Evolutionary conservation across 2,113 vertebrate genomes (phyloP).

Genomic region (Chelonoidis abingdonii): DNA sequence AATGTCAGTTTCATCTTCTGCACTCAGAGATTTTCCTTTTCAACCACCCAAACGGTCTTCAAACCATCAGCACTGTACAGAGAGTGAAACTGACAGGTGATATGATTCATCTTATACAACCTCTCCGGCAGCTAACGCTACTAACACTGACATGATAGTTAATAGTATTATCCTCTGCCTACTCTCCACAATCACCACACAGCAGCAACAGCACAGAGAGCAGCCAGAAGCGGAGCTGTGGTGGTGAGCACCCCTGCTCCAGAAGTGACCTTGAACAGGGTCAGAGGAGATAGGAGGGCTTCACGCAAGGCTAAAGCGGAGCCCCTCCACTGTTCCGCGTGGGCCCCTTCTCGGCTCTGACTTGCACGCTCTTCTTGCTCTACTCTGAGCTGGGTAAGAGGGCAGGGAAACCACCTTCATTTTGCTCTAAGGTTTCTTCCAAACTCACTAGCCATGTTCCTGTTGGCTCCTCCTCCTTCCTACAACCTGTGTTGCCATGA

Average conservation of each 20-base stretch:
- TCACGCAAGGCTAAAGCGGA: rapidly evolving
- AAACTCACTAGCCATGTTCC: neutral
- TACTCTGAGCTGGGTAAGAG: neutral
- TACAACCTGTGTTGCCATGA: no score
- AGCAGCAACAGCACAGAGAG: neutral
- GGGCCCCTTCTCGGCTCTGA: neutral
- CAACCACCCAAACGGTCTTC: neutral
- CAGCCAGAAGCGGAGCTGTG: neutral
- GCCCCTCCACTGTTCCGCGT: rapidly evolving
- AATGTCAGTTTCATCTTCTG: conserved; percentile 11
- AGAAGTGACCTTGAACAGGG: neutral
- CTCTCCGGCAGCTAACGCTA: rapidly evolving
- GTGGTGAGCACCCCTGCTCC: neutral
- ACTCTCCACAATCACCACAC: rapidly evolving
- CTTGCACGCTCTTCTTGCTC: neutral
- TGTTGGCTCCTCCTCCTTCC: neutral
- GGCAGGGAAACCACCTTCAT: neutral
- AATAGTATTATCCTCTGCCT: rapidly evolving
- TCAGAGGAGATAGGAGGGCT: neutral
- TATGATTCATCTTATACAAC: neutral
- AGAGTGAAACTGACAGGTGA: neutral
- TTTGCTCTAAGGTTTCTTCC: neutral
- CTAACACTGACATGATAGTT: rapidly evolving
- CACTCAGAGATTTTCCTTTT: neutral
- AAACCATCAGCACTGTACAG: rapidly evolving